Conservation (phyloP, 1,140 invertebrate species). For the Drosophila cardini region DNA sequence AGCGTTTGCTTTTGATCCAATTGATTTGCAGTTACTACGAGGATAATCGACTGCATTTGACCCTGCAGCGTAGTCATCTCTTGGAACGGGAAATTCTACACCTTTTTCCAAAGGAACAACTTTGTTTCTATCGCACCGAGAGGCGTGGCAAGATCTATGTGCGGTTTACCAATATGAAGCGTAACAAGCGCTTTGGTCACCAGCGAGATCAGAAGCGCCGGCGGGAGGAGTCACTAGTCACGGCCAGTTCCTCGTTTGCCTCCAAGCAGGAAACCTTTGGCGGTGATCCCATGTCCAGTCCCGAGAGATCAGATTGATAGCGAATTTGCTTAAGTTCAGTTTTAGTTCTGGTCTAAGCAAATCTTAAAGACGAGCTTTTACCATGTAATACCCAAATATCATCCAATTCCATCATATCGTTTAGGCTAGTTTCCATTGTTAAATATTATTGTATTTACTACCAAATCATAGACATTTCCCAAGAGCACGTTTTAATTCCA, state of each 20-base stretch:
- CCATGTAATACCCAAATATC: neutral
- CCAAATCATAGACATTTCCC: neutral
- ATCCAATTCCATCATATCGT: neutral
- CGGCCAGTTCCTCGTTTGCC: slow-evolving; percentile 1
- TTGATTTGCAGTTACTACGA: slow-evolving; percentile 76
- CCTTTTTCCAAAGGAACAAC: slow-evolving; percentile 67
- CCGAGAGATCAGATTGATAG: slow-evolving; percentile 67
- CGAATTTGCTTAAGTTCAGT: neutral
- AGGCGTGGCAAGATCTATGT: slow-evolving; percentile 78
- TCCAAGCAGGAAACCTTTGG: slow-evolving; percentile 36
- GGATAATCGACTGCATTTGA: slow-evolving; percentile 71
- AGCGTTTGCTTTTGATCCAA: slow-evolving; percentile 68
- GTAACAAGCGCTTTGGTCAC: slow-evolving; percentile 58
- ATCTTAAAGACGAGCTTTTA: neutral
- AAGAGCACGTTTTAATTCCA: neutral
- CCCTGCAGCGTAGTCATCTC: slow-evolving; percentile 70
- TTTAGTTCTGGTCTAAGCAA: neutral
- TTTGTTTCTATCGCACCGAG: slow-evolving; percentile 75
- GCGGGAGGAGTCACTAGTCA: slow-evolving; percentile 35
- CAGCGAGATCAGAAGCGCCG: slow-evolving; percentile 54
- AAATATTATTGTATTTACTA: neutral
- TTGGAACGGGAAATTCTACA: slow-evolving; percentile 73
- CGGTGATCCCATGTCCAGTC: slow-evolving; percentile 53
- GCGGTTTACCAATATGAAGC: slow-evolving; percentile 77
- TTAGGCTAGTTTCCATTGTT: neutral